These are phyloP conservation scores for Caenorhabditis remanei DNA, from an alignment of 1,140 invertebrate genomes.

Conservation along the genomic window DNA sequence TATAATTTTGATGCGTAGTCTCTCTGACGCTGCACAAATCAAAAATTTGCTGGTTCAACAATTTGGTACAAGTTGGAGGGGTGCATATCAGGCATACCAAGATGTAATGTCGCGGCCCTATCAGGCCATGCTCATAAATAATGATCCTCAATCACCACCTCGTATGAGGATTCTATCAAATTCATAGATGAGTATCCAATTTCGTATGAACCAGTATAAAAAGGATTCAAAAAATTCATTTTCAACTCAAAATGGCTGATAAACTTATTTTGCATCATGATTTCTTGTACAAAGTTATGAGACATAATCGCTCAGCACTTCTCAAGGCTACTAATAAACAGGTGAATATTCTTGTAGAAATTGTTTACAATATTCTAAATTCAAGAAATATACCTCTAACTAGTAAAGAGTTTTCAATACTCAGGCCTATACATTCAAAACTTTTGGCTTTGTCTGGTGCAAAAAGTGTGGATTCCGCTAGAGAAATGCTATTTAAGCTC, in stretches of 20 bases:
- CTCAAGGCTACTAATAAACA: not conserved
- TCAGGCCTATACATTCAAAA: not conserved
- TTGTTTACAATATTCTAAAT: not conserved
- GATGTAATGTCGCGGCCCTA: not conserved
- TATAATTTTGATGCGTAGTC: not conserved
- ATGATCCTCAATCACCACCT: no score
- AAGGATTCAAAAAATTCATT: no score
- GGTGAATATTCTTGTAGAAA: not conserved
- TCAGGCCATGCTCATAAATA: no score
- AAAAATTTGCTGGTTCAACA: not conserved
- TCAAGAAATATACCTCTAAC: not conserved
- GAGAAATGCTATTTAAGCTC: conserved; percentile 6
- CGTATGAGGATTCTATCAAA: no score
- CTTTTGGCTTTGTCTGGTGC: not conserved
- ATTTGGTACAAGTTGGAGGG: not conserved
- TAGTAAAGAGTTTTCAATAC: not conserved
- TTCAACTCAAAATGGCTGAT: no score
- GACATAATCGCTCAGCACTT: no score
- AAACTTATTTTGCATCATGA: no score
- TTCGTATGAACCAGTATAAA: no score
- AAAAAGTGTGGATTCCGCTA: not conserved
- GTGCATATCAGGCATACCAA: not conserved
- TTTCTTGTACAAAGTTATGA: no score
- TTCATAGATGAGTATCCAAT: no score
- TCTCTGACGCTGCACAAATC: not conserved